These are phyloP conservation scores for Donacobius atricapilla DNA, from an alignment of 2,113 vertebrate species.

Conservation along the genomic window DNA sequence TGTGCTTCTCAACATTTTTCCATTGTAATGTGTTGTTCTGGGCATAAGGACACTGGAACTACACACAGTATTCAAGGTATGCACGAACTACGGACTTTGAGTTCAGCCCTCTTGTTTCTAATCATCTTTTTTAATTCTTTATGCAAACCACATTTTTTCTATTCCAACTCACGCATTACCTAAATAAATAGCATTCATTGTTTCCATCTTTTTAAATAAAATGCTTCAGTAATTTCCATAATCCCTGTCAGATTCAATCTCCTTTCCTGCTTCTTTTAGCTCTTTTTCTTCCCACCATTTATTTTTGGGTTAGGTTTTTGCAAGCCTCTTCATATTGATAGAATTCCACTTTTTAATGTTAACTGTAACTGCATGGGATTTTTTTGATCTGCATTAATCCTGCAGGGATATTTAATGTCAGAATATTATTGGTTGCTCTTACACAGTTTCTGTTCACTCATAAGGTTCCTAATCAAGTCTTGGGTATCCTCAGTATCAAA, in stretches of 20 bases:
- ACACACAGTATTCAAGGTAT: background rate
- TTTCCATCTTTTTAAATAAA: background rate
- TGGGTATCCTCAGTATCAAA: background rate
- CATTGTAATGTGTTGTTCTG: background rate
- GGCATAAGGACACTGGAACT: background rate
- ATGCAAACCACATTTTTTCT: background rate
- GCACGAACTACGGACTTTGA: background rate
- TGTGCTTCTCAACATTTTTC: background rate
- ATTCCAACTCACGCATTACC: background rate
- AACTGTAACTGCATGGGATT: background rate
- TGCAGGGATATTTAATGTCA: background rate
- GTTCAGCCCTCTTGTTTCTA: background rate
- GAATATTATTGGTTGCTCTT: background rate
- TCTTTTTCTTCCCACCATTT: fast-evolving
- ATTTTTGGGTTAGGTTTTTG: background rate
- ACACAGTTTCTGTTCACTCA: background rate
- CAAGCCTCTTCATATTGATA: background rate
- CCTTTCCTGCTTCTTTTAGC: background rate
- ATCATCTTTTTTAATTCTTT: background rate
- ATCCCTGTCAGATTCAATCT: background rate
- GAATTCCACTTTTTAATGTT: background rate
- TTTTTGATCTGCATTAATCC: background rate
- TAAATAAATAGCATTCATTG: background rate
- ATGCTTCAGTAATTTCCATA: background rate
- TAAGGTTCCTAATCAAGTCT: background rate